Base-by-base conservation (phyloP, 2,888 invertebrate species). In the Sacculina carcini region DNA sequence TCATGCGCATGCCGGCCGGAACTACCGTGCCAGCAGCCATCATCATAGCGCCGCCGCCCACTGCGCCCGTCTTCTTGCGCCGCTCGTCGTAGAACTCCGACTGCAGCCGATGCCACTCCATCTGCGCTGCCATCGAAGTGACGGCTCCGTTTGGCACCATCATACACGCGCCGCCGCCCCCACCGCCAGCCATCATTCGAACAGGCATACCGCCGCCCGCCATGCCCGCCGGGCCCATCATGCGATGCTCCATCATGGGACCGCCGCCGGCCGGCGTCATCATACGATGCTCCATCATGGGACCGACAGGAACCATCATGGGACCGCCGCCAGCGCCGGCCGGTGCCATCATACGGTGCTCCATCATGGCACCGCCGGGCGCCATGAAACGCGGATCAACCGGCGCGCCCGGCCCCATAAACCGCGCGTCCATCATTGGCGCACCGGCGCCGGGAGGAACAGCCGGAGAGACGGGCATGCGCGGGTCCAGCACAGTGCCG, bases 51-150 rank as follows among this genome's bases (percentile, higher is more conserved):
- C 65, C 66, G 1, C 67, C 68, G 63, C 57, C 58, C 16, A 53
- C 59, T 48, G 58, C 58, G 12, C 57, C 59, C 57, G 55, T 57
- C 14, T 55, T 54, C 44, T 56, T 72, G 66, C 52, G 75, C 61
- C 77, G 74, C 50, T 73, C 73, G 59, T 85, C 84, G 61, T 78
- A 78, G 67, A 80, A 84, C 65, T 85, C 83, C 62, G 82, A 79
- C 61, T 86, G 86, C 58, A 87, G 67, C 65, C 87, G 85, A 60
- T 82, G 80, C 89, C 89, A 89, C 63, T 89, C 87, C 65, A 83
- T 73, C 66, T 80, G 79, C 5, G 76, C 75, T 57, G 73, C 67
- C 34, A 69, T 65, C 36, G 62, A 59, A n/a, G 59, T 54, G 10
- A 52, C 48, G 10, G 57, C 54, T 9, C 53, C 54, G 23, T 49